Conservation (phyloP, 2,888 invertebrate species). For the Yponomeuta plumbellus region DNA sequence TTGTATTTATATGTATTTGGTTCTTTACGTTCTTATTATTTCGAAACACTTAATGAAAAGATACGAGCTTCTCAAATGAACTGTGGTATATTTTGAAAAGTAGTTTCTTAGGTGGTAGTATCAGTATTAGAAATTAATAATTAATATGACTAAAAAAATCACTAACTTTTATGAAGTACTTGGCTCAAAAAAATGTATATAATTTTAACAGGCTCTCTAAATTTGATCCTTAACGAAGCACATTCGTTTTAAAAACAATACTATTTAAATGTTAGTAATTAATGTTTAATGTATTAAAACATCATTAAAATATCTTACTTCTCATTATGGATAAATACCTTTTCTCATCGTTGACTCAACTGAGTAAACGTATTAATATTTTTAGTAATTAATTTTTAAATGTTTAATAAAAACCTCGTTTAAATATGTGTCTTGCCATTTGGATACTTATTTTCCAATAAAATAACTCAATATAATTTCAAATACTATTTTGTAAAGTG, state of each 20-base stretch:
- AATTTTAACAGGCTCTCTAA: not conserved
- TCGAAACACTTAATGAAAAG: not conserved
- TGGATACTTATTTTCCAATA: not conserved
- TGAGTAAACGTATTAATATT: no score
- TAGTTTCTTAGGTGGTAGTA: not conserved
- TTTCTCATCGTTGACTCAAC: no score
- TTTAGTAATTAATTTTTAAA: no score
- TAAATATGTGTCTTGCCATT: not conserved
- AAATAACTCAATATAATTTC: not conserved
- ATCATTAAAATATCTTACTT: no score
- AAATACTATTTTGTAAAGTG: not conserved
- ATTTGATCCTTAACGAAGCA: no score
- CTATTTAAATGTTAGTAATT: no score
- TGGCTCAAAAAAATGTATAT: not conserved
- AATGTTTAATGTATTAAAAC: no score
- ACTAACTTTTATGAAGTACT: not conserved
- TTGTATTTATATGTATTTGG: no score
- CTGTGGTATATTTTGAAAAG: slow-evolving; percentile 19
- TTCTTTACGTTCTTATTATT: not conserved
- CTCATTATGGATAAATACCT: no score
- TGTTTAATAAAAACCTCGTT: not conserved
- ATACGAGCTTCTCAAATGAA: slow-evolving; percentile 19
- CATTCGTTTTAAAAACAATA: not conserved
- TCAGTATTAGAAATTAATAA: not conserved
- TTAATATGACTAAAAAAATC: no score